Conservation (phyloP, 1,140 invertebrate genomes). For the Lepidurus couesii region DNA sequence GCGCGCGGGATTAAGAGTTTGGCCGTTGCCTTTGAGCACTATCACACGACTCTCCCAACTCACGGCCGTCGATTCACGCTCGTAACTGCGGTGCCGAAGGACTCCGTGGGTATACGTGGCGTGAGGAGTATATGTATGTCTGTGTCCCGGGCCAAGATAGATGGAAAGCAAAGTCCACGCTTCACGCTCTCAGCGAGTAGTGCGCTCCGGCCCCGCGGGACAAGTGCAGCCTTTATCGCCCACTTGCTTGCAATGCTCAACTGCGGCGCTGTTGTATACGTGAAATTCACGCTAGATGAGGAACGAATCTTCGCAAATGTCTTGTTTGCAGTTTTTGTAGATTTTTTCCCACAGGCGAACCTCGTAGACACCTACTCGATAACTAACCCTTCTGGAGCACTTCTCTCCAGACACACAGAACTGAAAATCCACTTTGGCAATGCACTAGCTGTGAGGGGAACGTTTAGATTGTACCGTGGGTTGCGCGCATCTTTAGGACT, state of each 20-base stretch:
- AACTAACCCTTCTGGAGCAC: not conserved
- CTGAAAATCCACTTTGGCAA: not conserved
- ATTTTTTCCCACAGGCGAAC: not conserved
- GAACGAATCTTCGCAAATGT: too few relatives aligned
- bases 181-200: conserved; percentile 5
- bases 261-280: conserved; percentile 17
- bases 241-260: conserved; percentile 18
- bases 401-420: not conserved
- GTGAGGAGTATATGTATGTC: not conserved
- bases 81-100: conserved; percentile 12
- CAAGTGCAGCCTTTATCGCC: conserved; percentile 21
- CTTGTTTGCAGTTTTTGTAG: too few relatives aligned
- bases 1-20: conserved; percentile 2
- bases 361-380: not conserved
- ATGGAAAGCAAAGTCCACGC: conserved; percentile 21
- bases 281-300: not conserved
- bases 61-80: conserved; percentile 8
- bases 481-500: not conserved
- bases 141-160: not conserved
- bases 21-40: not conserved
- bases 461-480: not conserved
- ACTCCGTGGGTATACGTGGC: conserved; percentile 4
- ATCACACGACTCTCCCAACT: not conserved
- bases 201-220: conserved; percentile 10
- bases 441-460: not conserved